Conservation (phyloP, 2,888 invertebrate genomes). For the Platycnemis pennipes region DNA sequence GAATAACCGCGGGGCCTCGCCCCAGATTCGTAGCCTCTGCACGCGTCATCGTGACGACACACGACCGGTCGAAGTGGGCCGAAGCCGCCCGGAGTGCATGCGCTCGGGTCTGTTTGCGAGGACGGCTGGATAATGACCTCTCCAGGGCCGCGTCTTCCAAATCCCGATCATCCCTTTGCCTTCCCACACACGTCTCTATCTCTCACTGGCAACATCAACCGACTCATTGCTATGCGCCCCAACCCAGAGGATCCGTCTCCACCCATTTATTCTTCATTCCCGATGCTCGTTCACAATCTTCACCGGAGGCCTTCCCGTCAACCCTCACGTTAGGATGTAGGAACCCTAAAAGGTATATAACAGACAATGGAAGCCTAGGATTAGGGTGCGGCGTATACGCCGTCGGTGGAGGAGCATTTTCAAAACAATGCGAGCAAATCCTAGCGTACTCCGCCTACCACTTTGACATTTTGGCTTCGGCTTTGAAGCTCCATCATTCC, state of each 20-base stretch:
- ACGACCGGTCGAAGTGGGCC: too few species aligned
- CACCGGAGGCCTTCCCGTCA: not conserved
- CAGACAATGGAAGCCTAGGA: not conserved
- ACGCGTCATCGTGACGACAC: too few species aligned
- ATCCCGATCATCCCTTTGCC: conserved; percentile 36
- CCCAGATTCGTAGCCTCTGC: not conserved
- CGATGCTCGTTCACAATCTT: not conserved
- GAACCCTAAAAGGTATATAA: too few species aligned
- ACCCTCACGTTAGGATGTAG: too few species aligned
- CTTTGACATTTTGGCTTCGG: not conserved
- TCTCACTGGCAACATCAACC: not conserved
- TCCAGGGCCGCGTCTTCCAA: not conserved
- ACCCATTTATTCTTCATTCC: not conserved
- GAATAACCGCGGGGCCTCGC: not conserved
- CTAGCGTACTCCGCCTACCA: not conserved
- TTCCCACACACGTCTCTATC: not conserved
- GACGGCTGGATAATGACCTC: conserved; percentile 11
- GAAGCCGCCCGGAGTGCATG: too few species aligned
- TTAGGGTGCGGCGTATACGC: not conserved
- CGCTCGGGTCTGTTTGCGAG: not conserved
- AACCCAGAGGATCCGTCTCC: not conserved
- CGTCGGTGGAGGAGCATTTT: not conserved
- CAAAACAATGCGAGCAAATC: not conserved
- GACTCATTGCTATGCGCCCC: not conserved
- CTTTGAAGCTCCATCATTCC: not conserved